Conservation (phyloP, 2,797 vertebrate genomes). For the Myotis myotis region DNA sequence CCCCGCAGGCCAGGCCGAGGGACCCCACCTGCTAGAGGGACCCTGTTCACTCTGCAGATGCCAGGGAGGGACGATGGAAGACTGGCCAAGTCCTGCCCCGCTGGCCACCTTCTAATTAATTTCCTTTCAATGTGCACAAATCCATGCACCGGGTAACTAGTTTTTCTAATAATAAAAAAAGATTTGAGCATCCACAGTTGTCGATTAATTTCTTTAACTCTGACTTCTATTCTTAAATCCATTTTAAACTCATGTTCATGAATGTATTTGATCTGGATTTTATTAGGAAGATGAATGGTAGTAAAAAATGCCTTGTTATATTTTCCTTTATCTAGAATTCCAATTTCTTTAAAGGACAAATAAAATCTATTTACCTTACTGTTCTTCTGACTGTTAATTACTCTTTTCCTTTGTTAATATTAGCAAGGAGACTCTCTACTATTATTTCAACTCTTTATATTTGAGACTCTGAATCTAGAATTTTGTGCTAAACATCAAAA, state of each 20-base stretch:
- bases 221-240: background rate
- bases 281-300: background rate
- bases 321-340: constrained; percentile 9
- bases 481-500: background rate
- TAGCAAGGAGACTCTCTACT: background rate
- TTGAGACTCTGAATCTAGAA: background rate
- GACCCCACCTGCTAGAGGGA: too few species aligned
- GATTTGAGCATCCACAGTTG: background rate
- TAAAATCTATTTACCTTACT: constrained; percentile 44
- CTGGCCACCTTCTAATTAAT: too few species aligned
- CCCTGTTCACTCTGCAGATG: too few species aligned
- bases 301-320: background rate
- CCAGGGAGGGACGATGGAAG: too few species aligned
- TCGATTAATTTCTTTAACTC: background rate
- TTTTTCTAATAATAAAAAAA: background rate
- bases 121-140: too few species aligned
- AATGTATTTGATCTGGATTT: constrained; percentile 48
- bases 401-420: constrained; percentile 3
- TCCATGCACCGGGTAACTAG: too few species aligned
- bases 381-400: background rate
- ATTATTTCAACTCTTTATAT: background rate
- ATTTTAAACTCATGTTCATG: background rate
- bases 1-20: too few species aligned
- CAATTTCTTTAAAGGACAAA: constrained; percentile 43
- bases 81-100: too few species aligned